Evolutionary conservation across 2,888 invertebrate species (phyloP).

Genomic region (Aelia acuminata): DNA sequence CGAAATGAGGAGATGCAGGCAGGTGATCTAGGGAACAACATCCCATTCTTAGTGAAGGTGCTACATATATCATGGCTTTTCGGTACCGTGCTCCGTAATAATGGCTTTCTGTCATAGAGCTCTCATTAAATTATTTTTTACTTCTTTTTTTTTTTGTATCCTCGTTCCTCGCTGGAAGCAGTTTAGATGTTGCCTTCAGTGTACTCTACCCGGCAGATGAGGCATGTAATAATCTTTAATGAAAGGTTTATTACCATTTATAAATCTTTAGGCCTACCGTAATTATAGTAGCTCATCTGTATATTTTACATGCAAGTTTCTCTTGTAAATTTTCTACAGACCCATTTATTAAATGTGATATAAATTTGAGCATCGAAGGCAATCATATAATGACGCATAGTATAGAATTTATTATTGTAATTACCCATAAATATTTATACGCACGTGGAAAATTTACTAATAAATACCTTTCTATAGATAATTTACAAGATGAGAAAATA

Average conservation of each 20-base stretch:
- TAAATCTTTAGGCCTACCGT: background rate
- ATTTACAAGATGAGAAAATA: too few relatives aligned
- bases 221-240: background rate
- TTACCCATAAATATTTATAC: background rate
- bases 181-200: background rate
- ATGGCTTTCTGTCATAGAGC: background rate
- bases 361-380: background rate
- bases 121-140: background rate
- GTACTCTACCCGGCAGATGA: background rate
- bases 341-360: background rate
- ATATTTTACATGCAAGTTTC: background rate
- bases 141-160: background rate
- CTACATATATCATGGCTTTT: background rate
- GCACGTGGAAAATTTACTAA: too few relatives aligned
- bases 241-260: background rate
- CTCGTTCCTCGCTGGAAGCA: background rate
- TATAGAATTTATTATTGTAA: background rate
- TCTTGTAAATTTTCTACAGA: background rate
- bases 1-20: background rate
- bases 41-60: background rate
- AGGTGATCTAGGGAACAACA: background rate
- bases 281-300: background rate
- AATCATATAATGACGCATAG: background rate
- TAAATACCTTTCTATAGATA: too few relatives aligned
- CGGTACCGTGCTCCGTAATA: background rate